Conservation (phyloP, 1,140 invertebrate genomes). For the Drosophila equinoxialis region DNA sequence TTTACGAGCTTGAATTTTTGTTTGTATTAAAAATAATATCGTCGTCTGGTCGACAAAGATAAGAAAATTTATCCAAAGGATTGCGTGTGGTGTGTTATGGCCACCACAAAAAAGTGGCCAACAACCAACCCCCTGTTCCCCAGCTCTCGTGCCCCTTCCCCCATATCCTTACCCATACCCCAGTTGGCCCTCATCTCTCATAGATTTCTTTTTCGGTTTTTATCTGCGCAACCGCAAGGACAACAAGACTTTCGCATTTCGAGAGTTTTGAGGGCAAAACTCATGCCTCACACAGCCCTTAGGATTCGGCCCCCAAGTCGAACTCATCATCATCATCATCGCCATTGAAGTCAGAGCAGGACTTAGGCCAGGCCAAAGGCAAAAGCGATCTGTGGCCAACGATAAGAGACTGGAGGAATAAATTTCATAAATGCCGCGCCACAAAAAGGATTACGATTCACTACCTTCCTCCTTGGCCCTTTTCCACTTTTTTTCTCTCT, state of each 20-base stretch:
- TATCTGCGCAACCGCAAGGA: slow-evolving; percentile 72
- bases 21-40: slow-evolving; percentile 82
- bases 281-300: slow-evolving; percentile 64
- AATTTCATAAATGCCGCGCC: slow-evolving; percentile 74
- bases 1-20: slow-evolving; percentile 50
- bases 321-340: slow-evolving; percentile 61
- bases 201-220: slow-evolving; percentile 29
- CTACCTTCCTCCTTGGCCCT: not conserved
- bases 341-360: slow-evolving; percentile 38
- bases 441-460: slow-evolving; percentile 65
- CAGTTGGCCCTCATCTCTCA: not conserved
- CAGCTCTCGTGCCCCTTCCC: not conserved
- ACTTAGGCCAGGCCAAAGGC: slow-evolving; percentile 27
- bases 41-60: slow-evolving; percentile 81
- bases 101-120: slow-evolving; percentile 58
- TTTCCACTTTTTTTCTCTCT: not conserved
- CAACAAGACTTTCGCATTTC: slow-evolving; percentile 35
- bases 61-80: slow-evolving; percentile 83
- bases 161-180: not conserved
- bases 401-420: slow-evolving; percentile 60
- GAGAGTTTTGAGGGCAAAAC: slow-evolving; percentile 22
- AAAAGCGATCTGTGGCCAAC: slow-evolving; percentile 59
- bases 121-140: slow-evolving; percentile 23
- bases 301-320: slow-evolving; percentile 52
- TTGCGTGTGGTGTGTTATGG: slow-evolving; percentile 77